Evolutionary conservation across 1,140 invertebrate species (phyloP), one percentile per base, ranked within the genome.

Genomic region (Tenebrio molitor): DNA sequence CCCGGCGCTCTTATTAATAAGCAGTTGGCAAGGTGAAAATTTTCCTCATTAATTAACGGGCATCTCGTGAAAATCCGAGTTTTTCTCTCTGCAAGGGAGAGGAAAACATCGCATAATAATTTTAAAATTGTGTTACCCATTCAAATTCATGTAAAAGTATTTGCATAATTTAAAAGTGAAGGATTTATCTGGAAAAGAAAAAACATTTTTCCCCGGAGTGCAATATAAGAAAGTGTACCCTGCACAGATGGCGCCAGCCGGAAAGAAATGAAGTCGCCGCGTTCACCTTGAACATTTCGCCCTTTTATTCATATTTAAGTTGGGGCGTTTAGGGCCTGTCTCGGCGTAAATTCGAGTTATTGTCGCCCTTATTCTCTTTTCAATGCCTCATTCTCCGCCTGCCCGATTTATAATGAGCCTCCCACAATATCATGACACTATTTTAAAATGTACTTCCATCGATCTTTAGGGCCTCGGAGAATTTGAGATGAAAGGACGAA

Each of bases 131-230:
- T 58, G 50, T 58, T 14, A 58, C 8, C 23, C n/a, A 58, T 58
- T 58, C 50, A 58, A 58, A 58, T 58, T 58, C 50, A 58, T 58
- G 50, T 58, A 58, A 58, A 58, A 58, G 50, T 58, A 58, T 58
- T 58, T 58, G 50, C 50, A 58, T 58, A 58, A 58, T 58, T 58
- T 58, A 58, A 15, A 58, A 58, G 23, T 58, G 50, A 58, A 58
- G 50, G 50, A 58, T 58, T 58, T 58, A 58, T 58, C 50, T 58
- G 23, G 23, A 58, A 25, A 58, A 33, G 50, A 58, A 58, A 58
- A 58, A 58, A 58, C 50, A 58, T 58, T 58, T 58, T 33, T 58
- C 50, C 50, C 50, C 29, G 10, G 50, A 33, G 50, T 58, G 50
- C 23, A 58, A 58, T 58, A 58, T 58, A 58, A 58, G 50, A 58